Evolutionary conservation across 2,113 vertebrate genomes (phyloP), one percentile per base, ranked within the genome.

Genomic region (Daboia siamensis): DNA sequence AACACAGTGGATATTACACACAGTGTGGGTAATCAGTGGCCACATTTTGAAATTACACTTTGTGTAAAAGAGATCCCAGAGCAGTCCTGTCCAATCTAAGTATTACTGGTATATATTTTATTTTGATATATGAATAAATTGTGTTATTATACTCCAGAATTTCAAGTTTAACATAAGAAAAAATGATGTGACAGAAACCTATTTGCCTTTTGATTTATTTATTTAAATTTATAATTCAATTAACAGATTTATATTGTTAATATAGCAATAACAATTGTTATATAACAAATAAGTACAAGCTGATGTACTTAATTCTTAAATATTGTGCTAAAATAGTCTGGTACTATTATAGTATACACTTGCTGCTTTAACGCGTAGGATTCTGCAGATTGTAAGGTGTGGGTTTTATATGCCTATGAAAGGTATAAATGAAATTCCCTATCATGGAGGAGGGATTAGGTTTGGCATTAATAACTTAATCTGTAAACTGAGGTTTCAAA

Each of bases 381-480:
- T 89, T 92, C 88, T 51, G 89, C 93, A 93, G 1, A 74, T 20
- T 46, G 4, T 39, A 54, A 94, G 80, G 12, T 94, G 0, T 59
- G 12, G 92, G 94, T 93, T 87, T 55, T 90, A 59, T 0, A 0
- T 61, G 0, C 1, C 90, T 88, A 52, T 44, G 9, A 93, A 96
- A 86, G 1, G 91, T 93, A 94, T 11, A 64, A 93, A 93, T 0
- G 93, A 92, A 91, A 26, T 0, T 86, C 93, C 90, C 20, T 90
- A 39, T 69, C 90, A 85, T 33, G 56, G 91, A 21, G 33, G 1
- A 15, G 6, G 33, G 61, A 44, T 90, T 54, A 1, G 69, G 91
- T 85, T 86, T 15, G n/a, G 90, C 21, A 90, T 44, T 17, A 59
- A 24, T 33, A 92, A 90, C 86, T 94, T 90, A 69, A 12, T 86